These are phyloP conservation scores for Arremon brunneinucha DNA, from an alignment of 2,797 vertebrate genomes.

Conservation along the genomic window DNA sequence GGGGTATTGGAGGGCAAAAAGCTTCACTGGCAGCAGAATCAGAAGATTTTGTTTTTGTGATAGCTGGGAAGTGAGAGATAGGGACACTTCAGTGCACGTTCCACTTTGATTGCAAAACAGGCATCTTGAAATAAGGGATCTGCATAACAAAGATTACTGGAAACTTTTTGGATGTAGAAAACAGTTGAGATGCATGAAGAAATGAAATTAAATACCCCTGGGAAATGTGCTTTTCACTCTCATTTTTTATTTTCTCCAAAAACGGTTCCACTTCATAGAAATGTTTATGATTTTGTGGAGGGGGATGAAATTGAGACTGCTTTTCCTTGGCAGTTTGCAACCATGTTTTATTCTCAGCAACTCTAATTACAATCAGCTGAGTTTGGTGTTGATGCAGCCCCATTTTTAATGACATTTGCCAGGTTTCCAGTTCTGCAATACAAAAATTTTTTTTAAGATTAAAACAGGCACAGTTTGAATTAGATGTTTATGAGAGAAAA, in stretches of 20 bases:
- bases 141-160: not conserved
- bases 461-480: not conserved
- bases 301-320: not conserved
- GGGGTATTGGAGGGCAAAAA: not conserved
- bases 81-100: not conserved
- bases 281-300: constrained; percentile 37
- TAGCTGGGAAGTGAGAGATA: not conserved
- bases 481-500: not conserved
- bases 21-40: not conserved
- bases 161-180: constrained; percentile 9
- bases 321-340: constrained; percentile 35
- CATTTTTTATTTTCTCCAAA: constrained; percentile 4
- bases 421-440: not conserved
- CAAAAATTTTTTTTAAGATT: not conserved
- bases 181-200: not conserved
- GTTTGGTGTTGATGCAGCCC: not conserved
- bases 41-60: not conserved
- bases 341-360: constrained; percentile 17
- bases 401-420: not conserved
- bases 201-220: constrained; percentile 23
- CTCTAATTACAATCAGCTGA: constrained; percentile 58
- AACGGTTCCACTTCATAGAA: constrained; percentile 29
- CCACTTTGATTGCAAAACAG: constrained; percentile 28
- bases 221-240: constrained; percentile 16
- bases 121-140: not conserved